phyloP scores from a whole-genome alignment of 2,888 invertebrate genomes.

The Eilema caniola region DNA sequence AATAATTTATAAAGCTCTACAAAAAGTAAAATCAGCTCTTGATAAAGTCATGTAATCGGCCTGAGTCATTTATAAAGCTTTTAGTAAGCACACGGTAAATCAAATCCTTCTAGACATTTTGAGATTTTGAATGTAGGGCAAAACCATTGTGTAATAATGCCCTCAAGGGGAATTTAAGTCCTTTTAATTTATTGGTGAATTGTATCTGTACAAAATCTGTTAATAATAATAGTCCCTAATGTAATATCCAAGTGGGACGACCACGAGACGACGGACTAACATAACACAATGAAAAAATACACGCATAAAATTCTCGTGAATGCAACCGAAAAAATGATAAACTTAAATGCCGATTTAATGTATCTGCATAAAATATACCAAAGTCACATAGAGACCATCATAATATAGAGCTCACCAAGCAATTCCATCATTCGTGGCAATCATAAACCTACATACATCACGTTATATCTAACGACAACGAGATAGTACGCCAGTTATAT shows the following conservation, averaged over 20 bases:
- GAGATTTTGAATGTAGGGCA: not conserved
- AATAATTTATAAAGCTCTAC: not conserved
- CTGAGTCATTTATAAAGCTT: slow-evolving; percentile 39
- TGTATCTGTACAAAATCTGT: not conserved
- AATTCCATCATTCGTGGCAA: not conserved
- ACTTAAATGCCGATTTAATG: too few species aligned
- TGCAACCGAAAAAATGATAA: too few species aligned
- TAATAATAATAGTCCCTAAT: not conserved
- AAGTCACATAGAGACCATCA: too few species aligned
- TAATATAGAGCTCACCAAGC: too few species aligned
- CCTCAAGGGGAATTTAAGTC: not conserved
- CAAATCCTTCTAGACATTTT: not conserved
- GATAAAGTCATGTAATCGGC: slow-evolving; percentile 17
- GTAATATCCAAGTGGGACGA: too few species aligned
- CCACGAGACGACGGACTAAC: too few species aligned
- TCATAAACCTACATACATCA: not conserved
- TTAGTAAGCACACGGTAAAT: slow-evolving; percentile 12
- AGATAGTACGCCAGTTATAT: slow-evolving; percentile 9
- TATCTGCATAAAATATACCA: too few species aligned
- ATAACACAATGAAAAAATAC: too few species aligned
- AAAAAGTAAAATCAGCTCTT: slow-evolving; percentile 16
- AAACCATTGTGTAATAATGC: slow-evolving; percentile 1
- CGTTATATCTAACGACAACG: not conserved
- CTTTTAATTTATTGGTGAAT: not conserved
- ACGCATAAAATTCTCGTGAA: too few species aligned